These are phyloP conservation scores for Rhinichthys klamathensis DNA, from an alignment of 2,113 vertebrate genomes.

Conservation along the genomic window DNA sequence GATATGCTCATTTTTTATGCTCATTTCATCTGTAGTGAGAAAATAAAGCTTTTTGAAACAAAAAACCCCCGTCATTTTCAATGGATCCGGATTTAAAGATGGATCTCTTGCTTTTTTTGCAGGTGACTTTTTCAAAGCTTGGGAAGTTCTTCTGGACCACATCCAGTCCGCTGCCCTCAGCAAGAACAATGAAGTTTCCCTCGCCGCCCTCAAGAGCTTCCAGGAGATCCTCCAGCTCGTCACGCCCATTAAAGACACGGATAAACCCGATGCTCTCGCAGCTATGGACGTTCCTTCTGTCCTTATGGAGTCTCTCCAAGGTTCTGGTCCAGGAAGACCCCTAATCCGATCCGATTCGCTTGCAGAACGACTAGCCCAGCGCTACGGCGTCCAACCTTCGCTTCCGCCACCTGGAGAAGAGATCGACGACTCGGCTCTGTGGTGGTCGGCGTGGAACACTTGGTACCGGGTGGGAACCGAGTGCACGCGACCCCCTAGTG, in stretches of 20 bases:
- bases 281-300: conserved; percentile 83
- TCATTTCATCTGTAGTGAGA: too few species aligned
- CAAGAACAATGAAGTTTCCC: conserved; percentile 97
- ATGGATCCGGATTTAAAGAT: too few species aligned
- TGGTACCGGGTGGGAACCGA: conserved; percentile 95
- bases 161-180: conserved; percentile 98
- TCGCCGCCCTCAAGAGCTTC: conserved; percentile 97
- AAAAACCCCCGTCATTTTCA: fast-evolving
- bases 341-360: conserved; percentile 90
- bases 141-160: conserved; percentile 97
- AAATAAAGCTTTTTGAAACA: too few species aligned
- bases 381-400: conserved; percentile 72
- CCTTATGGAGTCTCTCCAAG: conserved; percentile 84
- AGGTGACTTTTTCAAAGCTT: conserved; percentile 97
- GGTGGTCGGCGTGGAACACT: conserved; percentile 99
- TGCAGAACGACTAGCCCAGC: conserved; percentile 86
- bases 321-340: conserved; percentile 84
- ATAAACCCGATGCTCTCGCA: conserved; percentile 84
- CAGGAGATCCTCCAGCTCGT: conserved; percentile 98
- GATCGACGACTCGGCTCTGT: conserved; percentile 91
- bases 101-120: conserved; percentile 17
- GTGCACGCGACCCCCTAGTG: conserved; percentile 87
- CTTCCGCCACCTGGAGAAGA: conserved; percentile 83
- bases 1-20: too few species aligned
- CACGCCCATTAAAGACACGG: conserved; percentile 87